phyloP scores from a whole-genome alignment of 2,113 vertebrate species.

The Rhinopithecus roxellana region DNA sequence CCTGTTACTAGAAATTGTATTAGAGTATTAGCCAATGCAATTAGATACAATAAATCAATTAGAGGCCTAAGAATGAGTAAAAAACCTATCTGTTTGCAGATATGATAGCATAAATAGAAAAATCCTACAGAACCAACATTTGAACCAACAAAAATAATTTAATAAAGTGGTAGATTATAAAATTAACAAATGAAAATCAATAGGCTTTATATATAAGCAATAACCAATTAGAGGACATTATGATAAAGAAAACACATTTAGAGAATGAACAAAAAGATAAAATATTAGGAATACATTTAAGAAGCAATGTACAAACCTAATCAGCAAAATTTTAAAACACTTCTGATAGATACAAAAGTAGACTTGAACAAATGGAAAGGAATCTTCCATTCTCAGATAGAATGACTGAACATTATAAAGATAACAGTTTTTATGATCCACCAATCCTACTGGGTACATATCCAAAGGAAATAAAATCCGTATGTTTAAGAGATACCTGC shows the following conservation, averaged over 20 bases:
- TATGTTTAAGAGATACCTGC: not conserved
- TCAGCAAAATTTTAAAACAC: not conserved
- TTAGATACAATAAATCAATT: not conserved
- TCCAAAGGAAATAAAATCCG: not conserved
- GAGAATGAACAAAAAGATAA: not conserved
- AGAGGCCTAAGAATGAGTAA: not conserved
- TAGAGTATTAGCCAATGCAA: not conserved
- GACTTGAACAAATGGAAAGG: not conserved
- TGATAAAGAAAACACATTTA: not conserved
- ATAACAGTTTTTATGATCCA: not conserved
- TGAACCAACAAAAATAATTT: not conserved
- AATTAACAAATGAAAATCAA: not conserved
- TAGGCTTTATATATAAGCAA: not conserved
- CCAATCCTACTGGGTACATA: not conserved
- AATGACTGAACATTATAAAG: not conserved
- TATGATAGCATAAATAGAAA: not conserved
- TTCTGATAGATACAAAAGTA: not conserved
- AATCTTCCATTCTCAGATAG: not conserved
- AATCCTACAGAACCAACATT: not conserved
- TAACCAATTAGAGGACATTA: not conserved
- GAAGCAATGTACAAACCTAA: not conserved
- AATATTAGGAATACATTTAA: not conserved
- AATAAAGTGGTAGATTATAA: not conserved
- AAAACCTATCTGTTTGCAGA: not conserved
- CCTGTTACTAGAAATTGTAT: not conserved